Evolutionary conservation across 1,140 invertebrate species (phyloP).

Genomic region (Acromyrmex echinatior): DNA sequence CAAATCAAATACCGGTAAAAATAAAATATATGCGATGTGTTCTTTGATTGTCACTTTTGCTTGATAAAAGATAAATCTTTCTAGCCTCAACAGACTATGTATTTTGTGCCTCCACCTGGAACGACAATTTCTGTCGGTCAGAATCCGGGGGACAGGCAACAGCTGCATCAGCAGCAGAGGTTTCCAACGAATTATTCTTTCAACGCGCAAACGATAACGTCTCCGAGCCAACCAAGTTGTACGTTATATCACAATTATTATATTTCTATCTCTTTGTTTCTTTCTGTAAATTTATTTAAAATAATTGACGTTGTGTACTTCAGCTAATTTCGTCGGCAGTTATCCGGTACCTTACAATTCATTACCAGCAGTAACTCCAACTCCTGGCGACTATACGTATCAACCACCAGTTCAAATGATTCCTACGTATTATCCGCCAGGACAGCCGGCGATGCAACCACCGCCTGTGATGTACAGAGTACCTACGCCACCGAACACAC

Average conservation of each 20-base stretch:
- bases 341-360: conserved; percentile 84
- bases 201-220: conserved; percentile 84
- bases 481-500: conserved; percentile 85
- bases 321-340: conserved; percentile 83
- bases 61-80: neutral
- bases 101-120: conserved; percentile 83
- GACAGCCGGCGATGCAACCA: conserved; percentile 82
- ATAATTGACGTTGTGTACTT: conserved; percentile 49
- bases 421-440: conserved; percentile 82
- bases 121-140: conserved; percentile 80
- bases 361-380: conserved; percentile 79
- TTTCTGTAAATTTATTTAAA: neutral
- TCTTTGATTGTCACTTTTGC: neutral
- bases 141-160: conserved; percentile 80
- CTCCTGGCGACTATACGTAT: conserved; percentile 81
- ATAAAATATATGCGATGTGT: neutral
- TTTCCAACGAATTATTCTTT: conserved; percentile 83
- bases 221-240: conserved; percentile 83
- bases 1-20: conserved; percentile 81
- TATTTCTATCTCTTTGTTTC: neutral
- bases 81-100: conserved; percentile 84
- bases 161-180: conserved; percentile 82
- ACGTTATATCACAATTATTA: conserved; percentile 7
- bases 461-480: conserved; percentile 84
- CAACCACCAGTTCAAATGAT: conserved; percentile 83